phyloP scores from a whole-genome alignment of 2,888 invertebrate species.

The Eremobia ochroleuca region DNA sequence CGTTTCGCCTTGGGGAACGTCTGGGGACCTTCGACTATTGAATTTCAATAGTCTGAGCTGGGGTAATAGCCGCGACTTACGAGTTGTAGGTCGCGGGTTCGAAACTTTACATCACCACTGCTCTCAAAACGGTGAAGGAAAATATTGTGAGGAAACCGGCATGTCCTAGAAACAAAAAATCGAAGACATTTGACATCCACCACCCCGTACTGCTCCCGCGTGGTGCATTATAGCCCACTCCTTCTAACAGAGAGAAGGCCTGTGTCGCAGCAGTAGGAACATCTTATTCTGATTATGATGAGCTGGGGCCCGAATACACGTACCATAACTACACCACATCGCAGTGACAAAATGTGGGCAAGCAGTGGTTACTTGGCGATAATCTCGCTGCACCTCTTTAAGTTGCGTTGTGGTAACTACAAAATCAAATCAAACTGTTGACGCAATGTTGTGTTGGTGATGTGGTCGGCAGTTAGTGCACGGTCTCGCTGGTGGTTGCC shows the following conservation, averaged over 20 bases:
- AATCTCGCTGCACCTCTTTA: too few species aligned
- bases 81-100: neutral
- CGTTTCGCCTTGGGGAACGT: neutral
- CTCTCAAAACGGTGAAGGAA: neutral
- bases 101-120: neutral
- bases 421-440: neutral
- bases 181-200: too few species aligned
- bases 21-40: neutral
- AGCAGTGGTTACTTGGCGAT: neutral
- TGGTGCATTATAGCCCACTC: too few species aligned
- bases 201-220: too few species aligned
- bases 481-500: neutral
- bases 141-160: too few species aligned
- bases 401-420: too few species aligned
- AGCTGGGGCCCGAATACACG: neutral
- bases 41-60: neutral
- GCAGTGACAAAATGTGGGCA: too few species aligned
- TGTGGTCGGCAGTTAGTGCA: neutral
- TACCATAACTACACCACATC: neutral
- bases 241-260: too few species aligned
- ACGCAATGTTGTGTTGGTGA: neutral
- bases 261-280: too few species aligned
- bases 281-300: too few species aligned
- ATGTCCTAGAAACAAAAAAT: too few species aligned
- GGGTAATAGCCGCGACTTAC: neutral